phyloP scores from a whole-genome alignment of 2,888 invertebrate genomes.

The Pseudeuparius sepicola region DNA sequence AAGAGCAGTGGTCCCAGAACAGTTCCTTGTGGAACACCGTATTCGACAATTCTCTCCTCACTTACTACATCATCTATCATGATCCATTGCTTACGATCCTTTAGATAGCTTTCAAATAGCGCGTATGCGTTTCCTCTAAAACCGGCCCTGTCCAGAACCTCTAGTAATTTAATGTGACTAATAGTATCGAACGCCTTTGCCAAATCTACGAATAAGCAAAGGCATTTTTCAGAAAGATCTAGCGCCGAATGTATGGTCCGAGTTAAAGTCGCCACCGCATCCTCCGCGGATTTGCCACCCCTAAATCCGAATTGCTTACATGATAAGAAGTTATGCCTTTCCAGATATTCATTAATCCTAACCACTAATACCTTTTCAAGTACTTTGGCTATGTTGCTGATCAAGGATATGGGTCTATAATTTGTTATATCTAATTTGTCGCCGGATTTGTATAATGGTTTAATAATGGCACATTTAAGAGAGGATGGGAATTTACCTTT shows the following conservation, averaged over 20 bases:
- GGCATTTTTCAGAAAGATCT: neutral
- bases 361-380: slow-evolving; percentile 10
- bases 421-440: slow-evolving; percentile 7
- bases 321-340: slow-evolving; percentile 9
- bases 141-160: slow-evolving; percentile 4
- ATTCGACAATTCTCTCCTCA: too few species aligned
- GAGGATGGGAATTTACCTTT: slow-evolving; percentile 11
- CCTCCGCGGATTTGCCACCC: slow-evolving; percentile 7
- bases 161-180: too few species aligned
- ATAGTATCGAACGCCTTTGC: too few species aligned
- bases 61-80: neutral
- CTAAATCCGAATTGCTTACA: slow-evolving; percentile 14
- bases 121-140: neutral
- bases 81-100: too few species aligned
- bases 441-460: slow-evolving; percentile 13
- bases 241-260: slow-evolving; percentile 1
- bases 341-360: slow-evolving; percentile 11
- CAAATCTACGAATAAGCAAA: slow-evolving; percentile 9
- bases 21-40: too few species aligned
- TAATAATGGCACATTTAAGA: slow-evolving; percentile 13
- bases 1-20: too few species aligned
- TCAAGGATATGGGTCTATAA: slow-evolving; percentile 13
- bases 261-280: slow-evolving; percentile 8
- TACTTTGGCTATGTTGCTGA: slow-evolving; percentile 11
- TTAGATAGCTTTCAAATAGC: too few species aligned